Base-by-base conservation (phyloP, 2,113 vertebrate genomes). In the Laticauda colubrina region DNA sequence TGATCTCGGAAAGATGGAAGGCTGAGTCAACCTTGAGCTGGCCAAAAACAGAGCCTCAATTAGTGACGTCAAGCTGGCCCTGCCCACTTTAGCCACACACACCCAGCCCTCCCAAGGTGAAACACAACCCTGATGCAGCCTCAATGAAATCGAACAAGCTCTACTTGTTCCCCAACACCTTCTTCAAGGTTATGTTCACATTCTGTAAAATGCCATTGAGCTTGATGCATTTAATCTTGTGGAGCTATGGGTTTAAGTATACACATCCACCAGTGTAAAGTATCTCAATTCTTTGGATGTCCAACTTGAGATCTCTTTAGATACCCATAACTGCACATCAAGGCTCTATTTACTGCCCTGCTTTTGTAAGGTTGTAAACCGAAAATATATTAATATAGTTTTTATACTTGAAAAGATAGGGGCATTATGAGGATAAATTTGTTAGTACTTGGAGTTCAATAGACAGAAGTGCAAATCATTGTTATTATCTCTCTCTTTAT, bases 401-500 rank as follows among this genome's bases (percentile, higher is more conserved):
- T 81, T 93, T 90, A 87, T 54, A 93, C 75, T 90, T 24, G 56
- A 93, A 93, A 94, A 96, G 95, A 96, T 94, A 96, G 93, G 90
- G 95, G 29, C 81, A 94, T 94, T 96, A 89, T 87, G 91, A 92
- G 89, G 45, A 75, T 95, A 95, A 94, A 85, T 95, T 95, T 0
- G 23, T 94, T 94, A 96, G 93, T 94, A 94, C 95, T 97, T 95
- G 92, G 96, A 96, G 96, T 95, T 95, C 95, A 96, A 96, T 93
- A 95, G 94, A 94, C 93, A 95, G 95, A 96, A 96, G 94, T 95
- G 96, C 95, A 95, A 96, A 97, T 96, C 96, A 97, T 97, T 97
- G 96, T 97, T 96, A 96, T 97, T 97, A 96, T 96, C 96, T 96
- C 95, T 96, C 96, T 97, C 97, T 96, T 97, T 97, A 96, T 97